Base-by-base conservation (phyloP, 2,888 invertebrate species). In the Agonum fuliginosum region DNA sequence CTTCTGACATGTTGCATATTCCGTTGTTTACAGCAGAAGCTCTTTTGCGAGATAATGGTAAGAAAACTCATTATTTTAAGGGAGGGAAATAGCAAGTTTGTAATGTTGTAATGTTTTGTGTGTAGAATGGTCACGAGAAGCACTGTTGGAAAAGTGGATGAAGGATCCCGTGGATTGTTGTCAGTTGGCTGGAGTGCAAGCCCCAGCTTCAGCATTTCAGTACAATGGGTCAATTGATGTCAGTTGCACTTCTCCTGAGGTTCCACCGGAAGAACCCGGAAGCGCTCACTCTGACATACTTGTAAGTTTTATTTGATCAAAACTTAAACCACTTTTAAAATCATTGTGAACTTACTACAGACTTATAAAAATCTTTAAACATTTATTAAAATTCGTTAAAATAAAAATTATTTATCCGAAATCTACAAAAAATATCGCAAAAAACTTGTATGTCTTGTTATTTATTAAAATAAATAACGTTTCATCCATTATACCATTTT, bases 21-120 rank as follows among this genome's bases (percentile, higher is more conserved):
- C 92, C 92, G 2, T 87, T 93, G 48, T 93, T 92, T 83, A 92
- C 92, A 72, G 92, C 93, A 27, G 92, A 93, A 85, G 92, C 92
- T 27, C 85, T 93, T 58, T 87, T 93, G 20, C 84, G 92, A 80
- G 91, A 92, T 82, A 91, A 92, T 85, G 92, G 92, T 92, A 83
- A 14, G 30, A 62, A 48, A 1, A 48, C 2, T 17, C 2, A 17
- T 19, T 22, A n/a, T 3, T 20, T 22, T n/a, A n/a, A n/a, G n/a
- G n/a, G n/a, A n/a, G n/a, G n/a, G n/a, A n/a, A n/a, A n/a, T n/a
- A n/a, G n/a, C n/a, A n/a, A n/a, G n/a, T n/a, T n/a, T n/a, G n/a
- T n/a, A n/a, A n/a, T n/a, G n/a, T n/a, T n/a, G n/a, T n/a, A n/a
- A n/a, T n/a, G n/a, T 62, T 30, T 62, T 51, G 8, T 2, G 83